A percentile compares a stretch with the other conserved stretches of the same genome.
Evolutionary conservation across 2,888 invertebrate genomes (phyloP).

Genomic region (Drosophila helvetica): DNA sequence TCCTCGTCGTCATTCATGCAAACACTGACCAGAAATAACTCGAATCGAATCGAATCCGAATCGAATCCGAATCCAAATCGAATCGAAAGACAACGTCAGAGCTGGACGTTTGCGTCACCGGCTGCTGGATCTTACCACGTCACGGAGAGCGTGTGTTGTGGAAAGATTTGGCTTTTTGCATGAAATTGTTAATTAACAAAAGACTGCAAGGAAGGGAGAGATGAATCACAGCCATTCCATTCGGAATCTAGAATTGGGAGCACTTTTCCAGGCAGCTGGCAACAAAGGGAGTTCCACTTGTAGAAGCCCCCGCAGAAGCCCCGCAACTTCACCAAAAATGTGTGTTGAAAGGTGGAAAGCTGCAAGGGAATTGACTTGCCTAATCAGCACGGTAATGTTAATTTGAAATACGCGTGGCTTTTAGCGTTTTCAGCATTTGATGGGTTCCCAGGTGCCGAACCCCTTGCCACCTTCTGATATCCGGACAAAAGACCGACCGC

Average conservation of each 20-base stretch:
- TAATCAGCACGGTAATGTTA: slow-evolving; percentile 66
- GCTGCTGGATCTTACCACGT: slow-evolving; percentile 13
- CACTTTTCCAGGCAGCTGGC: slow-evolving; percentile 17
- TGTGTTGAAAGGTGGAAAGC: slow-evolving; percentile 12
- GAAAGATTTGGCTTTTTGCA: slow-evolving; percentile 37
- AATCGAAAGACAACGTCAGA: slow-evolving; percentile 26
- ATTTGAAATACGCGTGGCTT: slow-evolving; percentile 73
- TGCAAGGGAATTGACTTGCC: slow-evolving; percentile 54
- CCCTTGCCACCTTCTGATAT: slow-evolving; percentile 40
- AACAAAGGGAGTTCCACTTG: slow-evolving; percentile 25
- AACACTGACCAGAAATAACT: slow-evolving; percentile 20
- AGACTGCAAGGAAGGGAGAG: neutral
- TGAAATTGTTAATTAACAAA: slow-evolving; percentile 37
- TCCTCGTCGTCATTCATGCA: neutral
- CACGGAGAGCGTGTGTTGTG: slow-evolving; percentile 11
- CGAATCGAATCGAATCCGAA: neutral
- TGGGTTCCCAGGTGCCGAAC: slow-evolving; percentile 14
- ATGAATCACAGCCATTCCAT: slow-evolving; percentile 27
- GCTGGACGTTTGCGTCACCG: slow-evolving; percentile 30
- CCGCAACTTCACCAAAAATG: neutral
- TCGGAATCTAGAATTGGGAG: neutral
- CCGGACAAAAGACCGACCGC: slow-evolving; percentile 7
- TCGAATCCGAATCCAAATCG: neutral
- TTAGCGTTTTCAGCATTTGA: slow-evolving; percentile 48
- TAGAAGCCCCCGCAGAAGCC: neutral